Percentiles rank a stretch among this genome's conserved stretches.
Conservation (phyloP, 2,797 vertebrate genomes). For the Acanthurus leucopareius region DNA sequence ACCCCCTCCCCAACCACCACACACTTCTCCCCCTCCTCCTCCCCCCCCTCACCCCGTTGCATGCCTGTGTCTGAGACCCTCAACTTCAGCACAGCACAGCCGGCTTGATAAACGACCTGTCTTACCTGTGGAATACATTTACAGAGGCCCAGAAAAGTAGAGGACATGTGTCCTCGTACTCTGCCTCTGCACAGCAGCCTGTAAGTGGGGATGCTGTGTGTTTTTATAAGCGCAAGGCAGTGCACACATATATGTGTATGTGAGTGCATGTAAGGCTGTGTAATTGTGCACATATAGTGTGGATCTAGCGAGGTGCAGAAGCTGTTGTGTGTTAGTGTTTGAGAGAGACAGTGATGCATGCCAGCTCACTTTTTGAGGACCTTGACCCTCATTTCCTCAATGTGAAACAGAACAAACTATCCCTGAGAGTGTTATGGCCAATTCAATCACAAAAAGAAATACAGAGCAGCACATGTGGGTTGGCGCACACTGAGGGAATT, state of each 20-base stretch:
- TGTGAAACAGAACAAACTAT: conserved; percentile 85
- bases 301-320: conserved; percentile 48
- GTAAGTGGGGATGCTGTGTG: conserved; percentile 54
- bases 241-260: conserved; percentile 18
- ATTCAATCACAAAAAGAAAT: conserved; percentile 76
- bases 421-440: conserved; percentile 75
- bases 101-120: conserved; percentile 85
- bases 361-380: conserved; percentile 84
- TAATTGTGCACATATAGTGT: conserved; percentile 43
- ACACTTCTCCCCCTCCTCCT: neutral
- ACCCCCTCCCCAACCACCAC: neutral
- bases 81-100: conserved; percentile 81
- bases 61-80: conserved; percentile 82
- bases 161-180: conserved; percentile 83
- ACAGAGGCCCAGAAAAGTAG: conserved; percentile 83
- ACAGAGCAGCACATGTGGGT: conserved; percentile 71
- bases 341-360: conserved; percentile 84
- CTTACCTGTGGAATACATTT: conserved; percentile 87
- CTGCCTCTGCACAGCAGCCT: conserved; percentile 62
- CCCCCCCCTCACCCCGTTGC: conserved; percentile 41
- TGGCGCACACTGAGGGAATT: conserved; percentile 66
- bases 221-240: conserved; percentile 42
- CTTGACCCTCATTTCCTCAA: conserved; percentile 87
- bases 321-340: conserved; percentile 68
- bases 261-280: conserved; percentile 25